These are phyloP conservation scores for Sphecodes monilicornis DNA, from an alignment of 2,888 invertebrate genomes.

Conservation along the genomic window DNA sequence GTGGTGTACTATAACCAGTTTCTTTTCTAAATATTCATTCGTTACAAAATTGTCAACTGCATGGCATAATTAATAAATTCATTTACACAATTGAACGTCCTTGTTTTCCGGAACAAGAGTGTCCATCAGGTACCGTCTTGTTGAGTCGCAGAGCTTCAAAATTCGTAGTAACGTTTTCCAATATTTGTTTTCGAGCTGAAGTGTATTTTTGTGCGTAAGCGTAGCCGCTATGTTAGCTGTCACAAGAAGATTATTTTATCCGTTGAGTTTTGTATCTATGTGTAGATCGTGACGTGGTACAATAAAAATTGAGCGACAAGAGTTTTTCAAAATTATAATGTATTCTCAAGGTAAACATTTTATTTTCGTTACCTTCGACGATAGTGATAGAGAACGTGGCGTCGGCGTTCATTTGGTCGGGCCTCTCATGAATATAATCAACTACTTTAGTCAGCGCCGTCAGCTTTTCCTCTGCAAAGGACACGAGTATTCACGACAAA, in stretches of 20 bases:
- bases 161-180: slow-evolving; percentile 46
- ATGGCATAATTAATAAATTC: background rate
- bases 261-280: background rate
- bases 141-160: slow-evolving; percentile 45
- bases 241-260: background rate
- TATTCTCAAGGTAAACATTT: background rate
- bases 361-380: slow-evolving; percentile 77
- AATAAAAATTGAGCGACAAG: background rate
- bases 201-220: slow-evolving; percentile 60
- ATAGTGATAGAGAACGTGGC: slow-evolving; percentile 81
- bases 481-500: background rate
- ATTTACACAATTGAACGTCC: slow-evolving; percentile 47
- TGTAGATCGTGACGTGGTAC: no score
- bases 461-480: slow-evolving; percentile 63
- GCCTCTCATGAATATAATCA: slow-evolving; percentile 77
- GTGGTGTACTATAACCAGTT: slow-evolving; percentile 51
- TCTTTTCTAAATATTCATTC: background rate
- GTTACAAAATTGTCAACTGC: background rate
- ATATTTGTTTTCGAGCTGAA: slow-evolving; percentile 50
- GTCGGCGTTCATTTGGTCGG: slow-evolving; percentile 81
- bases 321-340: background rate
- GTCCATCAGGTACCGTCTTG: slow-evolving; percentile 48
- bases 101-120: slow-evolving; percentile 21
- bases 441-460: slow-evolving; percentile 74
- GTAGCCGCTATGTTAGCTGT: slow-evolving; percentile 68